Conservation (phyloP, 2,113 vertebrate genomes). For the Dascyllus trimaculatus region DNA sequence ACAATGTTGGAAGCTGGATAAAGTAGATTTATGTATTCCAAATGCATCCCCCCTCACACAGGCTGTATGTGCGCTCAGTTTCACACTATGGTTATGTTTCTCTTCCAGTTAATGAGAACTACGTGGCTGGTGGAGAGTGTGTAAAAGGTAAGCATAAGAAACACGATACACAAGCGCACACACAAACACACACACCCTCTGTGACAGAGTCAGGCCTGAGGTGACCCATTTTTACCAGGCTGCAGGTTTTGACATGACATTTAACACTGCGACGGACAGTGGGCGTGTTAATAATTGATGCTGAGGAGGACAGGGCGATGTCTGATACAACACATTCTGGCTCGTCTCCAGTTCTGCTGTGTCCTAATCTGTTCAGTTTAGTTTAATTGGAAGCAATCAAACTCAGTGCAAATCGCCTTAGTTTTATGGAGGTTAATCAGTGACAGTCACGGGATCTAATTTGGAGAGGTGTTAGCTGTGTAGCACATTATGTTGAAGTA, state of each 20-base stretch:
- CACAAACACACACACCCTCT: conserved; percentile 33
- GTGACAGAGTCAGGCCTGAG: conserved; percentile 11
- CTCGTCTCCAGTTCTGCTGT: background rate
- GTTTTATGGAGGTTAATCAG: background rate
- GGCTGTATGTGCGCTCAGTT: background rate
- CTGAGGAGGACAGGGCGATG: background rate
- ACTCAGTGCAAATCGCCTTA: background rate
- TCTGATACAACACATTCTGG: conserved; percentile 31
- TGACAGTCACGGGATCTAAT: background rate
- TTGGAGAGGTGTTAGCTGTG: too few species aligned
- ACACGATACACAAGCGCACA: conserved; percentile 38
- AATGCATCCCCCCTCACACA: background rate
- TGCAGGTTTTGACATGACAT: conserved; percentile 53
- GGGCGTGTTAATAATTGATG: conserved; percentile 49
- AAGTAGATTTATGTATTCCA: background rate
- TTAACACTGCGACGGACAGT: conserved; percentile 46
- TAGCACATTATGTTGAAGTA: too few species aligned
- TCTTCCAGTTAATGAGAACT: conserved; percentile 71
- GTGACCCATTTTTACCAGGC: conserved; percentile 44
- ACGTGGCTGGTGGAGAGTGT: conserved; percentile 49
- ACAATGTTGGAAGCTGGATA: background rate
- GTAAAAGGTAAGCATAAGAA: conserved; percentile 70
- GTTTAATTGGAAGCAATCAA: background rate
- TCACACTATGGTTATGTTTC: background rate
- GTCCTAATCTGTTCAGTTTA: conserved; percentile 9